phyloP scores from a whole-genome alignment of 92 coral and sea anemone species.

The Plumapathes pennacea region DNA sequence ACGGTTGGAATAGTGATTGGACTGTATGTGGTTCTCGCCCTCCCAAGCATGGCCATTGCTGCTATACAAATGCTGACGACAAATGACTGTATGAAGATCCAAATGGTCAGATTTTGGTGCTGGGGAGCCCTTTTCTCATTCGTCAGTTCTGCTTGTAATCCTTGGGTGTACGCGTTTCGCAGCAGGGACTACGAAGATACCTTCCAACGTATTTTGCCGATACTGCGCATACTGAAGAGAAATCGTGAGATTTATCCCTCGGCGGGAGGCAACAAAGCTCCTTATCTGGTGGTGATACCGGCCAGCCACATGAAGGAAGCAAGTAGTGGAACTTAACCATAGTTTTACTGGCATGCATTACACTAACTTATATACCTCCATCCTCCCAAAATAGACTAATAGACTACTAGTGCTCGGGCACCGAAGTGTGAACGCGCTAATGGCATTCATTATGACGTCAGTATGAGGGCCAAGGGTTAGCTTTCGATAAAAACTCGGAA shows the following conservation, averaged over 20 bases:
- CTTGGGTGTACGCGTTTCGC: conserved; percentile 77
- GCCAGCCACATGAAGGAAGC: too few relatives aligned
- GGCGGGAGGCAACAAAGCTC: too few relatives aligned
- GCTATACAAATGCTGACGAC: conserved; percentile 61
- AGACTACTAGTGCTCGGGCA: too few relatives aligned
- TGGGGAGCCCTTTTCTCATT: conserved; percentile 75
- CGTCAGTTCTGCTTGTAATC: conserved; percentile 65
- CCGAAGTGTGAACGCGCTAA: too few relatives aligned
- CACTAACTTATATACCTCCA: too few relatives aligned
- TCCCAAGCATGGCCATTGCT: conserved; percentile 67
- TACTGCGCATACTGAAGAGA: not conserved
- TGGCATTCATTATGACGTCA: too few relatives aligned
- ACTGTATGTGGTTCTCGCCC: conserved; percentile 44
- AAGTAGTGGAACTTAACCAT: too few relatives aligned
- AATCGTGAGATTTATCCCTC: not conserved
- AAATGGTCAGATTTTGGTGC: conserved; percentile 63
- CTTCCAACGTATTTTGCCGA: conserved; percentile 39
- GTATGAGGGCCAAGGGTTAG: too few relatives aligned
- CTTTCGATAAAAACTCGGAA: too few relatives aligned
- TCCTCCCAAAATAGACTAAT: too few relatives aligned
- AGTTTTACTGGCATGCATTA: too few relatives aligned
- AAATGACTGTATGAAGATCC: conserved; percentile 54
- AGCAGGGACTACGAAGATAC: conserved; percentile 55
- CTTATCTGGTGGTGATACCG: too few relatives aligned
- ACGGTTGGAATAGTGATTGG: conserved; percentile 74